Evolutionary conservation across 2,113 vertebrate genomes (phyloP).

Genomic region (Apteryx mantelli): DNA sequence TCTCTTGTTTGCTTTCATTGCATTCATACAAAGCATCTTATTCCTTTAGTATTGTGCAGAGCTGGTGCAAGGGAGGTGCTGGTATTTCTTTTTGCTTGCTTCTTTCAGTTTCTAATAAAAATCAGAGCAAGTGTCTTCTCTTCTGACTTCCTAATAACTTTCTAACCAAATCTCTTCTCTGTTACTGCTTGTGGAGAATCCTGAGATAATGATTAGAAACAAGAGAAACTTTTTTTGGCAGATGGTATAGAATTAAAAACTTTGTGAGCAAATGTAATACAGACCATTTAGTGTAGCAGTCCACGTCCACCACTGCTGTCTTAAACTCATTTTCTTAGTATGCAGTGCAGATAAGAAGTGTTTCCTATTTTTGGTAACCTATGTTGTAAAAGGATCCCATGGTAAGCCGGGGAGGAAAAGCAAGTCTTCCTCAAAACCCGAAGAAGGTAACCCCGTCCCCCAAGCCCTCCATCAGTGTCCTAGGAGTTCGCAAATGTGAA

Average conservation of each 20-base stretch:
- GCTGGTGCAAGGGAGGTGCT: background rate
- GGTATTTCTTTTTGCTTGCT: background rate
- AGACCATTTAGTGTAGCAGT: background rate
- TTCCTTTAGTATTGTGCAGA: background rate
- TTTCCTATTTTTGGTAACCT: background rate
- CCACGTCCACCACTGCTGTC: fast-evolving
- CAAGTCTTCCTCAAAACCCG: background rate
- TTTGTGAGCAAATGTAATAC: background rate
- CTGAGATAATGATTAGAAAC: background rate
- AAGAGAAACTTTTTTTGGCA: background rate
- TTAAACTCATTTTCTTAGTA: background rate
- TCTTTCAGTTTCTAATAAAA: background rate
- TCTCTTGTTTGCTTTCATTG: background rate
- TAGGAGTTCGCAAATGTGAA: background rate
- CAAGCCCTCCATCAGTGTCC: background rate
- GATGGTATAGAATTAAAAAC: background rate
- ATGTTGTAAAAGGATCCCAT: background rate
- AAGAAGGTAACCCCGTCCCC: background rate
- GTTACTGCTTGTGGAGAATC: background rate
- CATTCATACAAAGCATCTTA: background rate
- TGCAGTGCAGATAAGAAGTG: background rate
- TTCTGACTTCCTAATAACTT: too few species aligned
- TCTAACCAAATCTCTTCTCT: too few species aligned
- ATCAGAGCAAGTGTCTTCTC: background rate
- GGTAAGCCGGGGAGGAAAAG: too few species aligned